These are phyloP conservation scores for Typhlomys cinereus DNA, from an alignment of 2,113 vertebrate genomes.

Conservation along the genomic window DNA sequence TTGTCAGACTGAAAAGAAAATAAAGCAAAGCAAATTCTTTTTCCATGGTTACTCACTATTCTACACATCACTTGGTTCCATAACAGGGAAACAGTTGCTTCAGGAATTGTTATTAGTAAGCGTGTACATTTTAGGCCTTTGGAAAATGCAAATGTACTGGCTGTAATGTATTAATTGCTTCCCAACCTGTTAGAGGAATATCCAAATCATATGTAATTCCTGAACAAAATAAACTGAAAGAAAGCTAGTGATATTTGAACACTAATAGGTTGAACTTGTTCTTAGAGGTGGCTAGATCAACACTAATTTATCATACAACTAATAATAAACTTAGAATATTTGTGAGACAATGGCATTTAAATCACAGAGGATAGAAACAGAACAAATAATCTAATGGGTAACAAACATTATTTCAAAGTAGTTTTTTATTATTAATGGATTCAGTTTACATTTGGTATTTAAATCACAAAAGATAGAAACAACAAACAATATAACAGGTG, in stretches of 20 bases:
- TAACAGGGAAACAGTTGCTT: conserved; percentile 20
- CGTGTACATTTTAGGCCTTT: not conserved
- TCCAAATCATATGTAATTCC: conserved; percentile 1
- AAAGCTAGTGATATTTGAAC: conserved; percentile 1
- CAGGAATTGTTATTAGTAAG: conserved; percentile 25
- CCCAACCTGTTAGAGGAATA: not conserved
- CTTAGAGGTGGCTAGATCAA: conserved; percentile 13
- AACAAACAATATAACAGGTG: not conserved
- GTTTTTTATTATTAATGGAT: conserved; percentile 56
- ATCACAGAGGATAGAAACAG: conserved; percentile 11
- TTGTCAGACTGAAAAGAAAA: conserved; percentile 53
- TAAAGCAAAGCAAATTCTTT: conserved; percentile 50
- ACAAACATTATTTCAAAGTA: conserved; percentile 1
- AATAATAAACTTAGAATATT: conserved; percentile 37
- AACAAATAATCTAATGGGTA: not conserved
- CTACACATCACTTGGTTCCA: conserved; percentile 18
- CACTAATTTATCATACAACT: not conserved
- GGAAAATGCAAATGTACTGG: not conserved
- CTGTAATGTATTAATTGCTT: not conserved
- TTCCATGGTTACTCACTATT: not conserved
- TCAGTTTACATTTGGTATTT: too few species aligned
- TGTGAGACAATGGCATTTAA: not conserved
- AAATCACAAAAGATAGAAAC: too few species aligned
- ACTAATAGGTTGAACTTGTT: not conserved
- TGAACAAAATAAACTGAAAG: not conserved